Percentiles rank a stretch among this genome's conserved stretches.
Conservation (phyloP, 2,888 invertebrate genomes). For the Andrena marginata region DNA sequence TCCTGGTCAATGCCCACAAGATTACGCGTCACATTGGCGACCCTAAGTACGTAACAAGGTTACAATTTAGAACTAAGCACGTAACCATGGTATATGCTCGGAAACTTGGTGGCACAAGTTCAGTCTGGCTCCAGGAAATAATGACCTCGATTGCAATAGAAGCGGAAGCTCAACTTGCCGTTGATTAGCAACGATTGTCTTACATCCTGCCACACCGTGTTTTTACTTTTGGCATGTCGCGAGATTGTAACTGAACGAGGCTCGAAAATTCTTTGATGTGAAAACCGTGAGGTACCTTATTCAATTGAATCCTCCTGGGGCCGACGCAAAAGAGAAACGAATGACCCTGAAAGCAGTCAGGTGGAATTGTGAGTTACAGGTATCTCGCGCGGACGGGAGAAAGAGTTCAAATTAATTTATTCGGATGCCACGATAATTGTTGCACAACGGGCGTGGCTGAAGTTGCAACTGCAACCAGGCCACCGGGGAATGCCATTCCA, state of each 20-base stretch:
- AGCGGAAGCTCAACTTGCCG: background rate
- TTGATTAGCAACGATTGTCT: conserved; percentile 27
- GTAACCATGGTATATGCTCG: conserved; percentile 23
- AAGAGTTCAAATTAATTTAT: conserved; percentile 27
- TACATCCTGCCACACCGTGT: background rate
- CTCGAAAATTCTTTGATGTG: background rate
- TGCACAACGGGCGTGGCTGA: conserved; percentile 10
- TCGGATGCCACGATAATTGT: conserved; percentile 30
- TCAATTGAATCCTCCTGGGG: background rate
- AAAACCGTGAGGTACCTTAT: background rate
- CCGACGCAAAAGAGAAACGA: background rate
- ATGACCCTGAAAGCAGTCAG: background rate
- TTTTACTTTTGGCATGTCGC: background rate
- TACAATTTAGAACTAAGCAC: conserved; percentile 57
- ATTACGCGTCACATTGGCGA: conserved; percentile 71
- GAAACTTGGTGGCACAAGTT: conserved; percentile 34
- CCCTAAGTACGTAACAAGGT: conserved; percentile 66
- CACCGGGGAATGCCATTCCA: background rate
- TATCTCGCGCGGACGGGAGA: no score
- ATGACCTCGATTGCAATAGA: conserved; percentile 24
- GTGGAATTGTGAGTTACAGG: background rate
- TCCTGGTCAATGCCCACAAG: conserved; percentile 63
- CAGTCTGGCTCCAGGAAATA: conserved; percentile 31
- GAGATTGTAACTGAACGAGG: background rate
- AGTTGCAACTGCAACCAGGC: conserved; percentile 18